Evolutionary conservation across 2,113 vertebrate species (phyloP), one percentile per base, ranked within the genome.

Genomic region (Erythrolamprus reginae): DNA sequence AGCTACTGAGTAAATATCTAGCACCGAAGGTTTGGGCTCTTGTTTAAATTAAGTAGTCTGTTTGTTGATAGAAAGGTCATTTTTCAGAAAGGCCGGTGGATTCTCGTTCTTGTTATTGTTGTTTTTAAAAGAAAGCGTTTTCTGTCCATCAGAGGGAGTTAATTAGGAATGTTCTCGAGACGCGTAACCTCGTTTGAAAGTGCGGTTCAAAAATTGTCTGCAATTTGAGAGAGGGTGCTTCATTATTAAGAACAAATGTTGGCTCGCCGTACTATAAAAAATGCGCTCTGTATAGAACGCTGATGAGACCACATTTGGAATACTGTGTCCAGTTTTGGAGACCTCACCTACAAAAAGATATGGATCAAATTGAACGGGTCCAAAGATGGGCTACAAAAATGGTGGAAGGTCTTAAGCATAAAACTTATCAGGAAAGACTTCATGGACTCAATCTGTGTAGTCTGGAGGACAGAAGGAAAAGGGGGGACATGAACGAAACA

Each of bases 1-100:
- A 96, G 94, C 95, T 95, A 96, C 95, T 95, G 94, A 92, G 96
- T 97, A 97, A 97, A 97, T 96, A 97, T 95, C 96, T 90, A 96
- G 96, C 96, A 96, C 89, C 0, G 94, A 96, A 95, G 94, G 94
- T 94, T 97, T 97, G 97, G 94, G 95, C 96, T 96, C 95, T 95
- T 58, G 96, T 96, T 96, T 97, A 97, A 97, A 97, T 97, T 97
- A 97, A 97, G 97, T 94, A 94, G 95, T 96, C 86, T 96, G 95
- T 97, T 97, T 97, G 96, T 97, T 96, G 96, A 97, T 89, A 93
- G 94, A 97, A 97, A 97, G 97, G 96, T 97, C 97, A 97, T 93
- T 96, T 97, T 97, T 95, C 28, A 96, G 91, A 91, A 93, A 93
- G 95, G 93, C 92, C 92, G 95, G 87, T 87, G 92, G 96, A 96